These are phyloP conservation scores for Marmota monax DNA, from an alignment of 2,113 vertebrate species.

Conservation along the genomic window DNA sequence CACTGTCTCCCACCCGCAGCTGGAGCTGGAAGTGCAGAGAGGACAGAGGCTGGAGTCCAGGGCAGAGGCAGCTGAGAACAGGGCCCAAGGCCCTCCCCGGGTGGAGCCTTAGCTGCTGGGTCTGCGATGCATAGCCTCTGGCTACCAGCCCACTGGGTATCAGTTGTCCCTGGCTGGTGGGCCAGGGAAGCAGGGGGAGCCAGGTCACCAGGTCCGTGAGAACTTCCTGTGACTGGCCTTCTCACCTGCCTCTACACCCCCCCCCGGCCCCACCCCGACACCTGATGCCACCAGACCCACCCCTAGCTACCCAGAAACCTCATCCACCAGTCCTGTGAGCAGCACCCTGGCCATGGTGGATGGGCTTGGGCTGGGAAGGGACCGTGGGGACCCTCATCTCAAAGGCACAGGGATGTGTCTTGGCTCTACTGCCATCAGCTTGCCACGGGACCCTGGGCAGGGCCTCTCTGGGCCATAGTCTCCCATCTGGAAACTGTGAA, in stretches of 20 bases:
- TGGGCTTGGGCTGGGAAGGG: not conserved
- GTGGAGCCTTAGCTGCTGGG: conserved; percentile 50
- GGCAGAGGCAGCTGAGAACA: not conserved
- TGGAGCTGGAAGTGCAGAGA: not conserved
- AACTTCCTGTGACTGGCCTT: conserved; percentile 84
- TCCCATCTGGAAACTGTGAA: not conserved
- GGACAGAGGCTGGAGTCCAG: not conserved
- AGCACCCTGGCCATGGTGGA: not conserved
- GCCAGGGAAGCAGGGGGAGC: not conserved
- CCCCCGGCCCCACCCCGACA: not conserved
- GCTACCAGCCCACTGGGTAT: not conserved
- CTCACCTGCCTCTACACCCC: conserved; percentile 85
- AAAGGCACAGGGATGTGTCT: not conserved
- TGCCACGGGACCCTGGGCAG: not conserved
- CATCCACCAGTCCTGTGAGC: not conserved
- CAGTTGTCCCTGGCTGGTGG: conserved; percentile 59
- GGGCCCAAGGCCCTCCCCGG: conserved; percentile 1
- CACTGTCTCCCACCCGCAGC: not conserved
- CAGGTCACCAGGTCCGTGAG: conserved; percentile 86
- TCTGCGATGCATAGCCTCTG: conserved; percentile 81
- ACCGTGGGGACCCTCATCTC: rapidly evolving
- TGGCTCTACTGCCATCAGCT: not conserved
- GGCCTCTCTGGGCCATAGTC: not conserved
- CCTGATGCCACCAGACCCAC: not conserved
- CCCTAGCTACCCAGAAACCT: conserved; percentile 29